phyloP scores from a whole-genome alignment of 1,140 invertebrate genomes.

The Bombus difficillimus region DNA sequence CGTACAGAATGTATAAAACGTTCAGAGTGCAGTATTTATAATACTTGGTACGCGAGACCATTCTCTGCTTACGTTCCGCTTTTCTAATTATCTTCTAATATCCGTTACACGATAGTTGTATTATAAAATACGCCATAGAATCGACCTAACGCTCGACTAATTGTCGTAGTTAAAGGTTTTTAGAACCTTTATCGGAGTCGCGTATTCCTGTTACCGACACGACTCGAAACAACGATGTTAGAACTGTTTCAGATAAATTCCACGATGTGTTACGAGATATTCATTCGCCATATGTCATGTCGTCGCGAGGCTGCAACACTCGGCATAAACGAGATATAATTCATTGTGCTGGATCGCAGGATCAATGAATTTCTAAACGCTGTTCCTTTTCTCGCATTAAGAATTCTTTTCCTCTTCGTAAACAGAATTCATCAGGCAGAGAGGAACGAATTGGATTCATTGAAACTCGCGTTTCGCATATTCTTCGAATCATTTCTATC shows the following conservation, averaged over 20 bases:
- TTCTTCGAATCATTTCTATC: not conserved
- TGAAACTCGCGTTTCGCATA: not conserved
- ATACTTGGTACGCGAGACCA: too few species aligned
- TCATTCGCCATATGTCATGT: slow-evolving; percentile 9
- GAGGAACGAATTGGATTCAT: not conserved
- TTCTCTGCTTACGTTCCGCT: too few species aligned
- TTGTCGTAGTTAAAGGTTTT: not conserved
- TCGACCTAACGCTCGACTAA: too few species aligned
- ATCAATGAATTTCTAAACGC: slow-evolving; percentile 27
- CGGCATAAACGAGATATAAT: slow-evolving; percentile 19
- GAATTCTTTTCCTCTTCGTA: not conserved
- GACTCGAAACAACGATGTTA: not conserved
- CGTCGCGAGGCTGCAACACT: not conserved
- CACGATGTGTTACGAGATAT: slow-evolving; percentile 2
- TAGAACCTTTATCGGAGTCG: too few species aligned
- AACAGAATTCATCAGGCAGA: not conserved
- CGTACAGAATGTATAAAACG: too few species aligned
- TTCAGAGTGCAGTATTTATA: too few species aligned
- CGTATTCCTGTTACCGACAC: not conserved
- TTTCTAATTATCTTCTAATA: too few species aligned
- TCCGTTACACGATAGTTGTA: too few species aligned
- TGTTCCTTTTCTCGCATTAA: not conserved
- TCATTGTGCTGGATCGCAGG: not conserved
- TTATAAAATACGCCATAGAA: too few species aligned
- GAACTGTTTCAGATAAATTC: slow-evolving; percentile 24